phyloP scores from a whole-genome alignment of 2,113 vertebrate species.

The Lophius piscatorius region DNA sequence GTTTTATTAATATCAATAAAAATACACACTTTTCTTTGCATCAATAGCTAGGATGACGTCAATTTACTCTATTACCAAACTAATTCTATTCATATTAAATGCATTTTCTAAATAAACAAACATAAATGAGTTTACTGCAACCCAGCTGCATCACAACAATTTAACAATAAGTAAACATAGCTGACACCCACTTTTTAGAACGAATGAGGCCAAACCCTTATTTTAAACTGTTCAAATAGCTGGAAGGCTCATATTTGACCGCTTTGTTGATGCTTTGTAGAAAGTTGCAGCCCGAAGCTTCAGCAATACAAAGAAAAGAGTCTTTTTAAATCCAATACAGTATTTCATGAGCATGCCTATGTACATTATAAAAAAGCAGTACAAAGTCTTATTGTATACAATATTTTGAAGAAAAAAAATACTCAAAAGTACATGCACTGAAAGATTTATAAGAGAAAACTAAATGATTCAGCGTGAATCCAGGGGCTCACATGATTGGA shows the following conservation, averaged over 20 bases:
- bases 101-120: conserved; percentile 2
- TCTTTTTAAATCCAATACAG: conserved; percentile 10
- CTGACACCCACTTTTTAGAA: not conserved
- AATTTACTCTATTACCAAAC: not conserved
- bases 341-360: conserved; percentile 40
- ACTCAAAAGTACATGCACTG: not conserved
- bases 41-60: not conserved
- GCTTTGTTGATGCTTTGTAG: not conserved
- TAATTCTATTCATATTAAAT: too few species aligned
- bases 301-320: not conserved
- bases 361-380: conserved; percentile 48
- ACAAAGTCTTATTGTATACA: conserved; percentile 15
- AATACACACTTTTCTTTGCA: conserved; percentile 9
- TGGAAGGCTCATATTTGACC: not conserved
- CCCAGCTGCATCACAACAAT: conserved; percentile 2
- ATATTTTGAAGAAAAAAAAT: not conserved
- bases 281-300: not conserved
- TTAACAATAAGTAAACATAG: conserved; percentile 1
- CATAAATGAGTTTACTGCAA: conserved; percentile 6
- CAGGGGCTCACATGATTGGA: conserved; percentile 68
- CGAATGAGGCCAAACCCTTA: too few species aligned
- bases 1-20: conserved; percentile 55
- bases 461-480: not conserved
- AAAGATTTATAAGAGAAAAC: conserved; percentile 12
- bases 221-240: not conserved